A percentile compares a stretch with the other conserved stretches of the same genome.
phyloP scores from a whole-genome alignment of 2,113 vertebrate genomes.

The Blennius ocellaris region DNA sequence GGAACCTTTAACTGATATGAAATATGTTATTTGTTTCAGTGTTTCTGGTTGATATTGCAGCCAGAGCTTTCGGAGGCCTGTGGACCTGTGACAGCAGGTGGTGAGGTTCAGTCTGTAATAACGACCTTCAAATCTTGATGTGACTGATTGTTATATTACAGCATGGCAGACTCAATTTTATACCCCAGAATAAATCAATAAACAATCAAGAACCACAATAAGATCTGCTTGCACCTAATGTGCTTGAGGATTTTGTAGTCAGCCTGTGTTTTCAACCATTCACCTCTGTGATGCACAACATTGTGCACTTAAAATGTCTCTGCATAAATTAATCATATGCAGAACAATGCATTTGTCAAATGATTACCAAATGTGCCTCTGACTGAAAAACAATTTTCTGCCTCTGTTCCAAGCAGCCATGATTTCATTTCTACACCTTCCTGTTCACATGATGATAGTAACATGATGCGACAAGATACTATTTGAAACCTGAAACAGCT shows the following conservation, averaged over 20 bases:
- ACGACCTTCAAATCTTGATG: conserved; percentile 1
- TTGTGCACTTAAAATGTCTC: conserved; percentile 2
- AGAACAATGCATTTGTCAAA: conserved; percentile 3
- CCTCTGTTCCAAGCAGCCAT: background rate
- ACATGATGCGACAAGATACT: background rate
- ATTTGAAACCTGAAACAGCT: background rate
- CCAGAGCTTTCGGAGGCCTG: background rate
- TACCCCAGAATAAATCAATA: conserved; percentile 9
- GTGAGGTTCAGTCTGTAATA: background rate
- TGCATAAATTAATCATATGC: background rate
- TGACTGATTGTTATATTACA: conserved; percentile 13
- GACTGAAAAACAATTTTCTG: background rate
- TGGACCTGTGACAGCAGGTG: background rate
- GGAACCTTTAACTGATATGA: too few relatives aligned
- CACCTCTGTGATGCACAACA: background rate
- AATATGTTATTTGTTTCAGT: too few relatives aligned
- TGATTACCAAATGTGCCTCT: background rate
- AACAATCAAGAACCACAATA: background rate
- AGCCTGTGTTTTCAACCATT: background rate
- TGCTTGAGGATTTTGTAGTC: background rate
- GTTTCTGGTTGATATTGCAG: background rate
- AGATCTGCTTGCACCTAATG: background rate
- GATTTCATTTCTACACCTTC: background rate
- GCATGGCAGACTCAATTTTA: conserved; percentile 16
- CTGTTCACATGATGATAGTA: background rate